Percentiles rank a stretch among this genome's conserved stretches.
Evolutionary conservation across 1,140 invertebrate genomes (phyloP).

Genomic region (Brachionus asplanchnoidis): DNA sequence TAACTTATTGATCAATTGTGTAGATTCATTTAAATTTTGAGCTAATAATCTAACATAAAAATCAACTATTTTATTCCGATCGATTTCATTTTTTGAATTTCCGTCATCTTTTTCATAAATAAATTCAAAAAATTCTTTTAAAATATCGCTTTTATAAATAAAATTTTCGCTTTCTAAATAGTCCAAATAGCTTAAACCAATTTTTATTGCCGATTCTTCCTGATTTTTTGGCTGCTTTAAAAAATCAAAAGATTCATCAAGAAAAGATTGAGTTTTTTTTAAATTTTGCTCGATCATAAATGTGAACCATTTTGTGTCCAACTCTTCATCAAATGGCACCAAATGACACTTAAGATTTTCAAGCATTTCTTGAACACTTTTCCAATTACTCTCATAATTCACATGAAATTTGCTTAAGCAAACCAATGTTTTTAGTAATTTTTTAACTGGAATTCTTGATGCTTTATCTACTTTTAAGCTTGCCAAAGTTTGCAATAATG

Average conservation of each 20-base stretch:
- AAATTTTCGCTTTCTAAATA: background rate
- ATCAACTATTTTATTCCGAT: background rate
- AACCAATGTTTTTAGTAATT: background rate
- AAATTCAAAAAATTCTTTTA: background rate
- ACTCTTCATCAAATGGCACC: background rate
- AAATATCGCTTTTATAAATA: background rate
- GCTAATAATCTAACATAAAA: background rate
- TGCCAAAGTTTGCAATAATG: background rate
- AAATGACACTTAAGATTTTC: background rate
- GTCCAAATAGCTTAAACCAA: background rate
- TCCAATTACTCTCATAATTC: background rate
- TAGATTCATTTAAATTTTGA: background rate
- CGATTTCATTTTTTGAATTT: background rate
- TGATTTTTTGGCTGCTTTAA: background rate
- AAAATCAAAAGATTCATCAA: background rate
- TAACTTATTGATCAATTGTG: background rate
- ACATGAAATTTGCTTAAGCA: background rate
- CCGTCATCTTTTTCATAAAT: background rate
- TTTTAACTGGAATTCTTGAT: background rate
- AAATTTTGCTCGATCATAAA: background rate
- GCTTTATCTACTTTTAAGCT: background rate
- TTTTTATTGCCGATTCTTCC: background rate
- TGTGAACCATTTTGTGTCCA: background rate
- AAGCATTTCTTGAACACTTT: background rate
- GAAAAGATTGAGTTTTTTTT: background rate